phyloP scores from a whole-genome alignment of 2,113 vertebrate genomes.

The Nothobranchius kuhntae region DNA sequence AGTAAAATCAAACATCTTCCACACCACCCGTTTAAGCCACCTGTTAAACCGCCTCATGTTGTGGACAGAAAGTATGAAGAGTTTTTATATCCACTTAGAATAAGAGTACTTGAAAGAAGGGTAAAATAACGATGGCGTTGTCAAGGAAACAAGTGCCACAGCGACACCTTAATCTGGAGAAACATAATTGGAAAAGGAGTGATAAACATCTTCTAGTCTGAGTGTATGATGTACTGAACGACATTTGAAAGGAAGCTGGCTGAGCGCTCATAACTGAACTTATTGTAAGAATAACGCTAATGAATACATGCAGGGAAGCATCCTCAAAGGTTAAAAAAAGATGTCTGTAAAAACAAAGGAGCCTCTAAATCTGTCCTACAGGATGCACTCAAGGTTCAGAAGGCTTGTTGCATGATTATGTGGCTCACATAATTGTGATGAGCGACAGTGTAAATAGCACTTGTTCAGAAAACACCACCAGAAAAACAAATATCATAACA shows the following conservation, averaged over 20 bases:
- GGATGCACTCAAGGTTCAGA: conserved; percentile 32
- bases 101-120: conserved; percentile 63
- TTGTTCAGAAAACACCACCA: conserved; percentile 27
- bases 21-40: conserved; percentile 35
- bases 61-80: conserved; percentile 51
- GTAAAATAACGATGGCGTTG: conserved; percentile 72
- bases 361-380: conserved; percentile 23
- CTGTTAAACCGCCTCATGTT: conserved; percentile 41
- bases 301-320: conserved; percentile 49
- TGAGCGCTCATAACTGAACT: conserved; percentile 64
- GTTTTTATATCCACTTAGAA: conserved; percentile 71
- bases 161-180: conserved; percentile 76
- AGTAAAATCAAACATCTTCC: conserved; percentile 22
- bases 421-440: conserved; percentile 21
- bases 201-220: conserved; percentile 74
- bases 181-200: conserved; percentile 77
- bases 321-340: conserved; percentile 27
- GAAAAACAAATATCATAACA: conserved; percentile 42
- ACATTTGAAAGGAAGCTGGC: conserved; percentile 49
- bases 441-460: conserved; percentile 35
- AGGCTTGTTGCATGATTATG: conserved; percentile 4
- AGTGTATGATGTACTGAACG: conserved; percentile 60
- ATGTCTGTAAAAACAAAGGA: conserved; percentile 30
- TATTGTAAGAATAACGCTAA: conserved; percentile 67
- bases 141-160: conserved; percentile 78